Conservation (phyloP, 2,113 vertebrate genomes). For the Gobiocypris rarus region DNA sequence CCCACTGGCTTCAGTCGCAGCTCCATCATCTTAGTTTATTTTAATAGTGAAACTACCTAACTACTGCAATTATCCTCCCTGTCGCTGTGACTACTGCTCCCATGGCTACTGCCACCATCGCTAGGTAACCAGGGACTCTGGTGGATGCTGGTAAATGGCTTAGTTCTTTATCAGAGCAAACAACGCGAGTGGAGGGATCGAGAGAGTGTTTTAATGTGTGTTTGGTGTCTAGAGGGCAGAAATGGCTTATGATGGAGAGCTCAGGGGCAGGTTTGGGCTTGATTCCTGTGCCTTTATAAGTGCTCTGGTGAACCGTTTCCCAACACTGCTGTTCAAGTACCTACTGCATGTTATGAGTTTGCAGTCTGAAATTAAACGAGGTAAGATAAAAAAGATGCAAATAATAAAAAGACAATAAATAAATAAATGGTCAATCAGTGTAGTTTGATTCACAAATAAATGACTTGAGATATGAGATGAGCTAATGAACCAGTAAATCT, state of each 20-base stretch:
- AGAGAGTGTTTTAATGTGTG: slow-evolving; percentile 11
- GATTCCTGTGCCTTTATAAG: slow-evolving; percentile 39
- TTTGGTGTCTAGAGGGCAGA: background rate
- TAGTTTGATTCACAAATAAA: background rate
- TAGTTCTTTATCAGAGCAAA: slow-evolving; percentile 45
- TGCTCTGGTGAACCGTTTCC: slow-evolving; percentile 41
- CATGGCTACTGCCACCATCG: slow-evolving; percentile 33
- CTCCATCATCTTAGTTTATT: slow-evolving; percentile 28
- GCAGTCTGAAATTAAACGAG: background rate
- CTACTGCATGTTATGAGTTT: background rate
- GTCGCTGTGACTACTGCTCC: slow-evolving; percentile 40
- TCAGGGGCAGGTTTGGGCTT: slow-evolving; percentile 22
- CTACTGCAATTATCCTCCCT: slow-evolving; percentile 35
- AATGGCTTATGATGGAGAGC: slow-evolving; percentile 16
- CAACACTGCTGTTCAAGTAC: background rate
- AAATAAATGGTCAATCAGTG: background rate
- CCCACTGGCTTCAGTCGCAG: slow-evolving; percentile 9
- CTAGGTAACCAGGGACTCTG: slow-evolving; percentile 23
- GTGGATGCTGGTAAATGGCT: slow-evolving; percentile 47
- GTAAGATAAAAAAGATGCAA: background rate
- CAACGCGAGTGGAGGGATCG: slow-evolving; percentile 22
- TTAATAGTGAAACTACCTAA: slow-evolving; percentile 31
- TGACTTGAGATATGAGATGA: no score
- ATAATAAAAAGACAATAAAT: background rate
- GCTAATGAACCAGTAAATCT: no score